Conservation (phyloP, 2,113 vertebrate genomes). For the Microcebus tavaratra region DNA sequence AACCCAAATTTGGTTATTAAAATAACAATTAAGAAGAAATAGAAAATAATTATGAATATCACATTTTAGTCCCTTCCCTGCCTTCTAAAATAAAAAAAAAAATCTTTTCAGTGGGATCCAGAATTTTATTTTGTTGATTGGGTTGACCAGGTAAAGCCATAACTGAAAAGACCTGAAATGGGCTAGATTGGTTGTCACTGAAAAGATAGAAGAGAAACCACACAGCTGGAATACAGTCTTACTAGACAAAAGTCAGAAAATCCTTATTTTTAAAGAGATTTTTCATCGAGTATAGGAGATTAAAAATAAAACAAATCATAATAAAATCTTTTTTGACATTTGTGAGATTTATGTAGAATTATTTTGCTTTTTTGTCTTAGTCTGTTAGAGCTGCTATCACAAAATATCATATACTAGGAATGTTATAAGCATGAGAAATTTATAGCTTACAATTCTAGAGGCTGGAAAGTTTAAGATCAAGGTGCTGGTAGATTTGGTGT, state of each 20-base stretch:
- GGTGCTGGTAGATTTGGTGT: not conserved
- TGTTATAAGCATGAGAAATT: not conserved
- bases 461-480: not conserved
- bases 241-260: not conserved
- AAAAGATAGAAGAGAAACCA: not conserved
- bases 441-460: not conserved
- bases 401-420: not conserved
- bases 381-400: not conserved
- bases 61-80: not conserved
- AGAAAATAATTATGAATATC: not conserved
- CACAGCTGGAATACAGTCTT: not conserved
- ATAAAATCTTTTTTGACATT: not conserved
- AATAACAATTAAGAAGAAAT: not conserved
- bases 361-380: not conserved
- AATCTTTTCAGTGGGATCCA: not conserved
- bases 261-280: not conserved
- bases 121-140: not conserved
- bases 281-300: not conserved
- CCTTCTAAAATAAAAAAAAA: not conserved
- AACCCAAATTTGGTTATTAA: not conserved
- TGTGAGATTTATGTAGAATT: not conserved
- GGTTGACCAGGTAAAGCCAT: not conserved
- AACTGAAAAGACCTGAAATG: not conserved
- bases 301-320: not conserved
- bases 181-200: not conserved